Percentiles rank a stretch among this genome's conserved stretches.
These are phyloP conservation scores for Phymastichus coffea DNA, from an alignment of 1,140 invertebrate genomes.

Conservation along the genomic window DNA sequence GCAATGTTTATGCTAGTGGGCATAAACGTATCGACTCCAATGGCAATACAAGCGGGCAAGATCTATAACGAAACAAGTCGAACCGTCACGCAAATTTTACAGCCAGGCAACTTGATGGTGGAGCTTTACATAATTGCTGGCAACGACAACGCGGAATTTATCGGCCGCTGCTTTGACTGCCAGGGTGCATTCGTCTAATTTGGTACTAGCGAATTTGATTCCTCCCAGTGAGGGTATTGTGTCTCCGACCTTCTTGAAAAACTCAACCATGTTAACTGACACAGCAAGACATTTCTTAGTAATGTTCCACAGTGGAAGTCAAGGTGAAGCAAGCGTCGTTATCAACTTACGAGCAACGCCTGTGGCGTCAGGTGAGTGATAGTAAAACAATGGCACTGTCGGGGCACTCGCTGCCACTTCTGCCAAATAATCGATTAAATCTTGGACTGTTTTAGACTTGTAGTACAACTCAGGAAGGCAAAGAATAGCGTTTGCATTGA, in stretches of 20 bases:
- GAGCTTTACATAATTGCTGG: background rate
- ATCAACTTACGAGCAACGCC: background rate
- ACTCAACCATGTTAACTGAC: background rate
- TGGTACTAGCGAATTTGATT: background rate
- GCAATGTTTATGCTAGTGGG: background rate
- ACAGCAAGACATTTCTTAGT: too few relatives aligned
- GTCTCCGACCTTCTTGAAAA: background rate
- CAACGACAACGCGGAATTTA: background rate
- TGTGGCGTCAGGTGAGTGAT: background rate
- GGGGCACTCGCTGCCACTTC: background rate
- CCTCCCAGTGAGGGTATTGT: background rate
- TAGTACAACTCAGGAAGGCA: constrained; percentile 2
- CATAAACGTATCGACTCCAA: constrained; percentile 9
- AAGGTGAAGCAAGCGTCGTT: background rate
- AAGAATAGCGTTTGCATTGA: background rate
- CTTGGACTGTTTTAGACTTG: background rate
- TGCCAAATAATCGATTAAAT: constrained; percentile 4
- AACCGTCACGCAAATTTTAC: background rate
- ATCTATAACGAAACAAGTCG: background rate
- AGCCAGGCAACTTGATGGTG: too few relatives aligned
- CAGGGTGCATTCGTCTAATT: background rate
- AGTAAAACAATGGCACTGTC: background rate
- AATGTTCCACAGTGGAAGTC: too few relatives aligned
- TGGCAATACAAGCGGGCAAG: background rate
- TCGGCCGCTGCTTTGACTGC: background rate